Evolutionary conservation across 2,888 invertebrate genomes (phyloP).

Genomic region (Nasonia oneida): DNA sequence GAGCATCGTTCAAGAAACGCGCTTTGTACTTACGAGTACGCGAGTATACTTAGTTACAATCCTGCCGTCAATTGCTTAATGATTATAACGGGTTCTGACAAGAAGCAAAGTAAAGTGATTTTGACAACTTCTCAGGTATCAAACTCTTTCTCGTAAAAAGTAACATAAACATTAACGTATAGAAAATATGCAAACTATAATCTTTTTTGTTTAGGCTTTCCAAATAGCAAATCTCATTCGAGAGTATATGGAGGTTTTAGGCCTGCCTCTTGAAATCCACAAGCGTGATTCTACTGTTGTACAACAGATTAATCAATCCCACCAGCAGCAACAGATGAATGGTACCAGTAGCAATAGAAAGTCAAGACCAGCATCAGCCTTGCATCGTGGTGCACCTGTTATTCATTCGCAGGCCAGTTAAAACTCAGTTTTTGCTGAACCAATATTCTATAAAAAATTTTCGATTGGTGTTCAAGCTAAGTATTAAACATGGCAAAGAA

Average conservation of each 20-base stretch:
- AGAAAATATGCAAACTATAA: neutral
- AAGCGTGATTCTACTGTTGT: conserved; percentile 74
- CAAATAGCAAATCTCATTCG: conserved; percentile 95
- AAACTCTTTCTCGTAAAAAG: neutral
- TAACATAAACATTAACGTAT: neutral
- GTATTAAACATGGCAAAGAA: neutral
- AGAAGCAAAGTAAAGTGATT: conserved; percentile 96
- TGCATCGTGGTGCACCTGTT: conserved; percentile 81
- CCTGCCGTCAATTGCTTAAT: conserved; percentile 95
- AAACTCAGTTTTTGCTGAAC: conserved; percentile 63
- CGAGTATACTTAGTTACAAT: conserved; percentile 93
- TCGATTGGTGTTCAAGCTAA: neutral
- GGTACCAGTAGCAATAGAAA: conserved; percentile 71
- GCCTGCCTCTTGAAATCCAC: conserved; percentile 78
- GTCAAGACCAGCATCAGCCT: conserved; percentile 80
- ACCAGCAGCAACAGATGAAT: conserved; percentile 66
- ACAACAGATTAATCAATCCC: conserved; percentile 74
- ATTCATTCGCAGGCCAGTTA: conserved; percentile 83
- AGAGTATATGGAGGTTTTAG: conserved; percentile 89
- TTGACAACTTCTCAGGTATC: conserved; percentile 93
- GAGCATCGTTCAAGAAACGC: conserved; percentile 93
- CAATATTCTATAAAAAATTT: neutral
- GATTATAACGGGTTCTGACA: conserved; percentile 94
- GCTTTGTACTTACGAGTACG: conserved; percentile 94
- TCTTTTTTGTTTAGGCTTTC: conserved; percentile 84